phyloP scores from a whole-genome alignment of 2,888 invertebrate species.

The Agriopis aurantiaria region DNA sequence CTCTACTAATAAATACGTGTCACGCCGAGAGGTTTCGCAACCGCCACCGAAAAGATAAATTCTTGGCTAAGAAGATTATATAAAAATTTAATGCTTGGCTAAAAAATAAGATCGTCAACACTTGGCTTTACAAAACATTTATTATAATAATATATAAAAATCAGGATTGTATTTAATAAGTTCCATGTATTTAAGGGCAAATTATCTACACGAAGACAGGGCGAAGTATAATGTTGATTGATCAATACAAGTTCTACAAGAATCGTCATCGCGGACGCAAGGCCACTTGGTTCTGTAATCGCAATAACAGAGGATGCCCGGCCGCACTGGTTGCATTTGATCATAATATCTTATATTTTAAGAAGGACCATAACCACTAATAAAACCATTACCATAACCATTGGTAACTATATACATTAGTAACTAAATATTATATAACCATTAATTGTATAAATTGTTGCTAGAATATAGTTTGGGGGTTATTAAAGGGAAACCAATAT shows the following conservation, averaged over 20 bases:
- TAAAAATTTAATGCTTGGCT: too few species aligned
- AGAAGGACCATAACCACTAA: constrained; percentile 40
- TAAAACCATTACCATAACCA: too few species aligned
- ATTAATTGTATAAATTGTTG: not conserved
- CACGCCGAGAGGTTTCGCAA: too few species aligned
- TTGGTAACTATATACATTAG: too few species aligned
- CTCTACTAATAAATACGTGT: too few species aligned
- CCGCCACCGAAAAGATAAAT: too few species aligned
- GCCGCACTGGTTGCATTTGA: constrained; percentile 39
- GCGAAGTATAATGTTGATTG: constrained; percentile 45
- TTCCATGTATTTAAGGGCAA: not conserved
- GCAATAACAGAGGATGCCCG: constrained; percentile 40
- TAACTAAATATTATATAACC: too few species aligned
- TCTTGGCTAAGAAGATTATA: too few species aligned
- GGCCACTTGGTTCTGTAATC: constrained; percentile 58
- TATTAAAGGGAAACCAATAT: too few species aligned
- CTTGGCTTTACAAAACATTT: too few species aligned
- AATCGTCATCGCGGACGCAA: constrained; percentile 54
- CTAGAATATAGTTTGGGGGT: not conserved
- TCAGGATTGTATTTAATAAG: not conserved
- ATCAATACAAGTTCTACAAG: constrained; percentile 57
- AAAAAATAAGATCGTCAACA: too few species aligned
- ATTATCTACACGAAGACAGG: not conserved
- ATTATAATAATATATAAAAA: too few species aligned
- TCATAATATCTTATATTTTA: constrained; percentile 19